Percentiles rank a stretch among this genome's conserved stretches.
Evolutionary conservation across 1,140 invertebrate species (phyloP).

Genomic region (Ceratoteleas bidentatus): DNA sequence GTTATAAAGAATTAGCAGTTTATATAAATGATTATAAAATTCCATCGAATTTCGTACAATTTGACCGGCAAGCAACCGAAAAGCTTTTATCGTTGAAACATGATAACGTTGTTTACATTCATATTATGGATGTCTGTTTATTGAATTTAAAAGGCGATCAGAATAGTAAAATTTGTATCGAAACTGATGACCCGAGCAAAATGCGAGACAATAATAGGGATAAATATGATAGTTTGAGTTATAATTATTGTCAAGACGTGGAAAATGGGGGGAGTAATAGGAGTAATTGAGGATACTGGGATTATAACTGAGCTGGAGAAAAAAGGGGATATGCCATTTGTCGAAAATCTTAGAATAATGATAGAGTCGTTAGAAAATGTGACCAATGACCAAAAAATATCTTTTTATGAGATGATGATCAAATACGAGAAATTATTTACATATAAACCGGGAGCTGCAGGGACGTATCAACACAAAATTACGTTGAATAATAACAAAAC

Average conservation of each 20-base stretch:
- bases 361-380: not conserved
- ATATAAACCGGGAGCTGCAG: slow-evolving; percentile 6
- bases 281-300: not conserved
- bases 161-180: too few relatives aligned
- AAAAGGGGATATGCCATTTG: not conserved
- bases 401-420: slow-evolving; percentile 10
- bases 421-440: slow-evolving; percentile 45
- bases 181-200: too few relatives aligned
- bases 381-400: too few relatives aligned
- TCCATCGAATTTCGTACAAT: slow-evolving; percentile 4
- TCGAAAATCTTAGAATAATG: not conserved
- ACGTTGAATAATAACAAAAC: slow-evolving; percentile 3
- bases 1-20: slow-evolving; percentile 4
- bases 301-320: slow-evolving; percentile 1
- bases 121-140: too few relatives aligned
- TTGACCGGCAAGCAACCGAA: not conserved
- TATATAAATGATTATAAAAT: not conserved
- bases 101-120: too few relatives aligned
- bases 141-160: too few relatives aligned
- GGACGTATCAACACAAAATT: slow-evolving; percentile 41
- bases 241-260: too few relatives aligned
- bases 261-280: too few relatives aligned
- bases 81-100: too few relatives aligned
- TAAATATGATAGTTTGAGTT: too few relatives aligned
- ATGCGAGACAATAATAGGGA: too few relatives aligned